These are phyloP conservation scores for Microplitis mediator DNA, from an alignment of 1,140 invertebrate species.

Conservation along the genomic window DNA sequence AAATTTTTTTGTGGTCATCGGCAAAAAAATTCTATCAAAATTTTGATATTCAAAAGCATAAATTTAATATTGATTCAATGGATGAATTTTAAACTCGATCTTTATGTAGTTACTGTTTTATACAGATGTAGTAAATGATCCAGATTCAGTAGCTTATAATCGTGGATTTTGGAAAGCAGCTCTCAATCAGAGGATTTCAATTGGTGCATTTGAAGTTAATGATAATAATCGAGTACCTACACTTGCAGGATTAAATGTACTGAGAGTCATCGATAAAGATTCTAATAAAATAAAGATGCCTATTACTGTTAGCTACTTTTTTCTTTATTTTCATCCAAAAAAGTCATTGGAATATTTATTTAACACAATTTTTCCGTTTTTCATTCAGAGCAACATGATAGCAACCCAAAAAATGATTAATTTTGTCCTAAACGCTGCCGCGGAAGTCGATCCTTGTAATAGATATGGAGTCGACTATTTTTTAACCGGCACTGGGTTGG, in stretches of 20 bases:
- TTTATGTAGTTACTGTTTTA: background rate
- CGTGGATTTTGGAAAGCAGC: background rate
- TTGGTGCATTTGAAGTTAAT: background rate
- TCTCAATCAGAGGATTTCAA: background rate
- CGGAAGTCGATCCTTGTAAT: background rate
- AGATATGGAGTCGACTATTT: constrained; percentile 1
- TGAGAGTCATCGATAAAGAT: background rate
- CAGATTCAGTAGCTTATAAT: background rate
- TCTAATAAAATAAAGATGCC: background rate
- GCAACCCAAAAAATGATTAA: background rate
- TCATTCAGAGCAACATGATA: background rate
- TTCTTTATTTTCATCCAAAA: too few species aligned
- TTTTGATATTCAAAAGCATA: too few species aligned
- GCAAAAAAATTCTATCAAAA: too few species aligned
- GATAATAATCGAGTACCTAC: background rate
- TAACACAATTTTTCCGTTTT: background rate
- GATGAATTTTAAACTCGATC: too few species aligned
- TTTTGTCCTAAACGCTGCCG: background rate
- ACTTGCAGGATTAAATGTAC: background rate
- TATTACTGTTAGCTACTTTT: background rate
- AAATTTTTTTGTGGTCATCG: too few species aligned
- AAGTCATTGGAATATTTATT: background rate
- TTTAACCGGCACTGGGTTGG: constrained; percentile 4
- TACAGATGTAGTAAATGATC: background rate
- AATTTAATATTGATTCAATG: too few species aligned